Percentiles rank a stretch among this genome's conserved stretches.
These are phyloP conservation scores for Sternarchorhynchus goeldii DNA, from an alignment of 2,797 vertebrate species.

Conservation along the genomic window DNA sequence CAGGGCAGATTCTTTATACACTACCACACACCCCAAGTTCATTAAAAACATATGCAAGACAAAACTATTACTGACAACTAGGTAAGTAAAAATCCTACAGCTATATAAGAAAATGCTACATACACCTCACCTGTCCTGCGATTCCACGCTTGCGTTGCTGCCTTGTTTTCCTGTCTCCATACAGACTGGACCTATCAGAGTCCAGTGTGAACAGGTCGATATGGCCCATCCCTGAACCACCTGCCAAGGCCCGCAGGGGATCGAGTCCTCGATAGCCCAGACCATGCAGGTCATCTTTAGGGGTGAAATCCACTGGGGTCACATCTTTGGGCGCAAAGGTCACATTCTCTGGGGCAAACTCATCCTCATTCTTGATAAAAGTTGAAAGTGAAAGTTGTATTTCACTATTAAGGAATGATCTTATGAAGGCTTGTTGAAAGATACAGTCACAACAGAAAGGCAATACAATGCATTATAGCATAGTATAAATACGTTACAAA, in stretches of 20 bases:
- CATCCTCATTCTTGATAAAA: slow-evolving; percentile 77
- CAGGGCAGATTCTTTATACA: not conserved
- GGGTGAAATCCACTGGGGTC: slow-evolving; percentile 84
- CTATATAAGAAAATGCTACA: not conserved
- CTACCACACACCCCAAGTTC: not conserved
- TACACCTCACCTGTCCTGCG: slow-evolving; percentile 80
- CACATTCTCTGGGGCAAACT: slow-evolving; percentile 86
- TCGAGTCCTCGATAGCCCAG: slow-evolving; percentile 90
- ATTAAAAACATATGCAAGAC: not conserved
- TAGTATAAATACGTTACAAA: too few species aligned
- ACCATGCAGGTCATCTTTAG: slow-evolving; percentile 83
- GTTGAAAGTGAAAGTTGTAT: not conserved
- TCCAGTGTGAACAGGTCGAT: slow-evolving; percentile 76
- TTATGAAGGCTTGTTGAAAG: too few species aligned
- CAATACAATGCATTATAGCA: too few species aligned
- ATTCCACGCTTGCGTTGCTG: slow-evolving; percentile 81
- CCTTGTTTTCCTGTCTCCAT: slow-evolving; percentile 69
- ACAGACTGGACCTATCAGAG: slow-evolving; percentile 73
- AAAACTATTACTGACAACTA: not conserved
- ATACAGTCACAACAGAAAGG: too few species aligned
- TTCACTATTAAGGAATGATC: too few species aligned
- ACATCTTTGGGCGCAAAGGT: slow-evolving; percentile 94
- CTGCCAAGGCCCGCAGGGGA: slow-evolving; percentile 81
- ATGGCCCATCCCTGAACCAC: slow-evolving; percentile 66
- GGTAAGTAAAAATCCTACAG: not conserved